These are phyloP conservation scores for Reinhardtius hippoglossoides DNA, from an alignment of 2,113 vertebrate genomes.

Conservation along the genomic window DNA sequence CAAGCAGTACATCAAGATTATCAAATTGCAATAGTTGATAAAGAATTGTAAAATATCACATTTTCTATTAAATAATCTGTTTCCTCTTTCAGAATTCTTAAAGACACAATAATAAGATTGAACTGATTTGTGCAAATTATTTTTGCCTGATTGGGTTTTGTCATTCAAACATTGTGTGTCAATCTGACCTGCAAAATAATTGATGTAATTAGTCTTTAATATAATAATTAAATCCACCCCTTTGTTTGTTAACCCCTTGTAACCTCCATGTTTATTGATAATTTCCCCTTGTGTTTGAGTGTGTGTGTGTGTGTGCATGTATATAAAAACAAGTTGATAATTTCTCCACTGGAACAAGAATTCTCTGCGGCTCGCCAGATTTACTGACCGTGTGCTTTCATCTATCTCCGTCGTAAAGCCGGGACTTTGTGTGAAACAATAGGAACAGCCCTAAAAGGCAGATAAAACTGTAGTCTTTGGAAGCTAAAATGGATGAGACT, in stretches of 20 bases:
- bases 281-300: background rate
- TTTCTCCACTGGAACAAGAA: slow-evolving; percentile 17
- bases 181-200: background rate
- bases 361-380: slow-evolving; percentile 26
- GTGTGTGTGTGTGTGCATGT: background rate
- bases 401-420: no score
- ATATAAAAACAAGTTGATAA: slow-evolving; percentile 7
- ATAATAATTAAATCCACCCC: background rate
- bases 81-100: no score
- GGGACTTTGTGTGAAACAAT: slow-evolving; percentile 1
- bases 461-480: slow-evolving; percentile 28
- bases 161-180: no score
- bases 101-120: no score
- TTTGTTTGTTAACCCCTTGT: background rate
- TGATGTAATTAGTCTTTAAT: background rate
- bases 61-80: no score
- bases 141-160: no score
- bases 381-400: slow-evolving; percentile 19
- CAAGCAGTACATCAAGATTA: no score
- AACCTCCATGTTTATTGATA: background rate
- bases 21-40: no score
- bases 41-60: no score
- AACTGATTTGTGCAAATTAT: no score
- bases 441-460: slow-evolving; percentile 29
- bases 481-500: slow-evolving; percentile 18